Base-by-base conservation (phyloP, 2,888 invertebrate species). In the Octodonta nipae region DNA sequence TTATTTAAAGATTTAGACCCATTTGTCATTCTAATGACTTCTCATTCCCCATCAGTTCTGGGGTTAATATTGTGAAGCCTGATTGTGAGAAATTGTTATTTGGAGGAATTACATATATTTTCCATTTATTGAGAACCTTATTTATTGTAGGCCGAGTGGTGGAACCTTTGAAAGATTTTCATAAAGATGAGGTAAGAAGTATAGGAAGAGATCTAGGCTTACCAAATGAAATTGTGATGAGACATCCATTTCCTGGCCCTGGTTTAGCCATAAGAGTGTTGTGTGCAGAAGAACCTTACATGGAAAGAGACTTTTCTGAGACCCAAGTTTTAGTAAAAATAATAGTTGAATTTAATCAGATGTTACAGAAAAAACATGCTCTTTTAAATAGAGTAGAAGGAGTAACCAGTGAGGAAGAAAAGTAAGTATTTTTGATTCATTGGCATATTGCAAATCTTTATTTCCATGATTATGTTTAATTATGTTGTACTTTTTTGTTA, bases 161-260 rank as follows among this genome's bases (percentile, higher is more conserved):
- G 7, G 98, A 98, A 63, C 98, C 98, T n/a, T 69, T 98, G 34
- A 83, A 81, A 63, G 96, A 98, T 67, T 99, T 98, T 60, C 98
- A 99, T 63, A 98, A 98, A 68, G 96, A 96, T 57, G 96, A 96
- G 71, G 88, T 89, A 13, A 73, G 96, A 36, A 72, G 74, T 35
- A 65, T 98, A 42, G 98, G 98, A 31, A 66, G 75, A 52, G 89
- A 89, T 63, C 69, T 98, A 35, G 92, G 92, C 1, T 69, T 98
- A 41, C 86, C 93, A 6, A 60, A 73, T 24, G 76, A 82, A 45
- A 66, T 98, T 46, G 87, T 98, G 36, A 79, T 87, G 65, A 71
- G 96, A 44, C 98, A 98, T 64, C 98, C 98, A 26, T 99, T 96
- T 67, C 98, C 98, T 11, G 93, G 98, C 2, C 98, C 98, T 10